Conservation (phyloP, 2,113 vertebrate species). For the Rafetus swinhoei region DNA sequence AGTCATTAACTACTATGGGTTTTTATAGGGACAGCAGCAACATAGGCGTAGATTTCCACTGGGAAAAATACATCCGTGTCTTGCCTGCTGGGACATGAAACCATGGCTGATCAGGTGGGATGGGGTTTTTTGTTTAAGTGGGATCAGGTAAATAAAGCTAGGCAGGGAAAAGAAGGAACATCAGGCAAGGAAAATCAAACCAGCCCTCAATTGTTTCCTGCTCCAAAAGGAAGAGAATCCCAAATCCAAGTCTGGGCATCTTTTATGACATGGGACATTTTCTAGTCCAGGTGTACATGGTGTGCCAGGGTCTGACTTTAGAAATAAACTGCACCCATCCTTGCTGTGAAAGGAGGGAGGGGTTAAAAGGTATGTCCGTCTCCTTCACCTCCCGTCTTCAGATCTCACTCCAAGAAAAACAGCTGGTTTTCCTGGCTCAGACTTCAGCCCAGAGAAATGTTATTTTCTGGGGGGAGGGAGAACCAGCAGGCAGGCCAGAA, state of each 20-base stretch:
- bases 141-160: background rate
- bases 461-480: background rate
- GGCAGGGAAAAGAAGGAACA: background rate
- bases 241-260: background rate
- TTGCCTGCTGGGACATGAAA: background rate
- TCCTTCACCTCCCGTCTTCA: background rate
- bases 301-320: background rate
- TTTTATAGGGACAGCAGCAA: background rate
- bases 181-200: background rate
- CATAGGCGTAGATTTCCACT: background rate
- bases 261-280: too few species aligned
- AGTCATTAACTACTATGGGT: background rate
- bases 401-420: background rate
- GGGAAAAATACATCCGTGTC: background rate
- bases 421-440: background rate
- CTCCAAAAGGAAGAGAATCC: background rate
- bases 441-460: background rate
- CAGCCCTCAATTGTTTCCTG: background rate
- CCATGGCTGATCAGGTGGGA: background rate
- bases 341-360: rapidly evolving
- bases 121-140: background rate
- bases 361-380: background rate
- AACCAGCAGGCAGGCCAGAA: background rate
- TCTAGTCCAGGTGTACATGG: background rate
- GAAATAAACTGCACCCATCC: background rate